Evolutionary conservation across 1,140 invertebrate genomes (phyloP), one percentile per base, ranked within the genome.

Genomic region (Cherax destructor): DNA sequence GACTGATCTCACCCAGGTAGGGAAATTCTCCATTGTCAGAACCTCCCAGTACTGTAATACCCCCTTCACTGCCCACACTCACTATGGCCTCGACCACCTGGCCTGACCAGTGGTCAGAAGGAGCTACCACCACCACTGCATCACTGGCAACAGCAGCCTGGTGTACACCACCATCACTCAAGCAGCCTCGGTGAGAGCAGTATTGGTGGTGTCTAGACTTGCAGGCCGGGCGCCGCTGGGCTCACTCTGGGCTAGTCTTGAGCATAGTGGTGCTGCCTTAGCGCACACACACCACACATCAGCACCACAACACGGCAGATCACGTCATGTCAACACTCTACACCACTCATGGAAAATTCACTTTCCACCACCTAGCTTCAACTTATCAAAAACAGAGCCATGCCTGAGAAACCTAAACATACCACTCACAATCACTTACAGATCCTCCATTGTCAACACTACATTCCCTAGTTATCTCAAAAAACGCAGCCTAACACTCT

Each of bases 11-110:
- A 77, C 95, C 95, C 56, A 96, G 91, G 93, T 94, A 95, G 50
- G 95, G 95, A 94, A 96, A 96, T 93, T 95, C 94, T 74, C 96
- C 96, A 94, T 95, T 95, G 93, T 96, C 96, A 47, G 96, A 96
- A 30, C 96, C 96, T 77, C 96, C 96, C 49, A 94, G 93, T 9
- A 95, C 91, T 16, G 91, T 92, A 78, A 92, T 86, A 74, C 92
- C 85, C 49, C 86, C 88, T 65, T 92, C 89, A 72, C 92, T 84
- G 13, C 83, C 84, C 72, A 91, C 77, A 84, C 89, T 91, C 69
- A 92, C 86, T 69, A 92, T 86, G 84, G 89, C 89, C 89, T 92
- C 92, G 11, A 91, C 90, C 69, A 92, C 89, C 61, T 88, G 88
- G 24, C 86, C 80, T 61, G 86, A 86, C 92, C 92, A 92, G 84